phyloP scores from a whole-genome alignment of 2,113 vertebrate species.

The Lamprotornis superbus region DNA sequence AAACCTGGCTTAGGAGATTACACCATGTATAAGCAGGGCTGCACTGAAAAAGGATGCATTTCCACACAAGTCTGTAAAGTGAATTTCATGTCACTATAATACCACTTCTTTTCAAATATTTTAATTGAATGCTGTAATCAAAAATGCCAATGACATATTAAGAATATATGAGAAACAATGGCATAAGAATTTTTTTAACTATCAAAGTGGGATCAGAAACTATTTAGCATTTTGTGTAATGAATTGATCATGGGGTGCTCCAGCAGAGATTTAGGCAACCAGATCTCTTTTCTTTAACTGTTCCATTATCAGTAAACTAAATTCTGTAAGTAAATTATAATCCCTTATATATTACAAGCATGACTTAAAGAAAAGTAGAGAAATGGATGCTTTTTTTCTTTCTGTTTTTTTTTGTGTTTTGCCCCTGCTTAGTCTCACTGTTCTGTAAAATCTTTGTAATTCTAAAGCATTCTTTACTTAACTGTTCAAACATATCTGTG shows the following conservation, averaged over 20 bases:
- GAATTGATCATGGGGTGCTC: not conserved
- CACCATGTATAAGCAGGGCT: not conserved
- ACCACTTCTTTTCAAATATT: not conserved
- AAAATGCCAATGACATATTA: not conserved
- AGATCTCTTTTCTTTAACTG: not conserved
- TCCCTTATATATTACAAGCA: not conserved
- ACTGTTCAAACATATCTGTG: not conserved
- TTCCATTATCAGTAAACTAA: not conserved
- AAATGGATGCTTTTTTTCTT: not conserved
- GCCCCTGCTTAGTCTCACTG: not conserved
- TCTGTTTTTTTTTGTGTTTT: not conserved
- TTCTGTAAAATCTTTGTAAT: not conserved
- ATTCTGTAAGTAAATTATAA: not conserved
- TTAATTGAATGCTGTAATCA: not conserved
- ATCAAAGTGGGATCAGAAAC: not conserved
- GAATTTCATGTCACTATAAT: not conserved
- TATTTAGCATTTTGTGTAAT: not conserved
- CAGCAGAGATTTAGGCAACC: not conserved
- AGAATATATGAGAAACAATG: not conserved
- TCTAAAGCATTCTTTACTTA: not conserved
- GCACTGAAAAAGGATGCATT: not conserved
- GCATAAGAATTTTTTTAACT: not conserved
- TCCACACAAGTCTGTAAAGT: not conserved
- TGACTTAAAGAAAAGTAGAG: not conserved
- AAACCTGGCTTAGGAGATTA: not conserved